Evolutionary conservation across 2,888 invertebrate genomes (phyloP).

Genomic region (Lasioglossum figueresi): DNA sequence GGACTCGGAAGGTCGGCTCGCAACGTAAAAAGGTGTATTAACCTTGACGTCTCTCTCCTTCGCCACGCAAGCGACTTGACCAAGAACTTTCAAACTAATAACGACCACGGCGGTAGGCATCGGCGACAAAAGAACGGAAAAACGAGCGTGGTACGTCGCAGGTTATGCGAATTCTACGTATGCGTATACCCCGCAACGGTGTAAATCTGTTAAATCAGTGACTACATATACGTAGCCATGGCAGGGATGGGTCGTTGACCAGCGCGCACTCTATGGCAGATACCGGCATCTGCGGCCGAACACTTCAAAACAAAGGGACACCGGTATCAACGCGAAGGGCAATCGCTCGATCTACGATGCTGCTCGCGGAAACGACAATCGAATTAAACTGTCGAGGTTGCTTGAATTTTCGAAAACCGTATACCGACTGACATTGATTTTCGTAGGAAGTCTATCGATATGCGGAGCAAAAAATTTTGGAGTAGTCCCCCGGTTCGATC

Average conservation of each 20-base stretch:
- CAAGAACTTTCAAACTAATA: slow-evolving; percentile 66
- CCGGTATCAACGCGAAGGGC: slow-evolving; percentile 4
- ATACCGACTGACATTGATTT: background rate
- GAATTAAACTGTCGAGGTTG: background rate
- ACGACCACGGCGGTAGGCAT: slow-evolving; percentile 32
- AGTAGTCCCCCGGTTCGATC: background rate
- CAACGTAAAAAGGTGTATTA: slow-evolving; percentile 72
- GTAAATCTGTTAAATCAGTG: slow-evolving; percentile 56
- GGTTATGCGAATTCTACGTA: slow-evolving; percentile 28
- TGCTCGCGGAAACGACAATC: background rate
- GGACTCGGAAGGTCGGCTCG: slow-evolving; percentile 66
- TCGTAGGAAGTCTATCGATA: background rate
- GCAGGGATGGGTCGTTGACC: slow-evolving; percentile 64
- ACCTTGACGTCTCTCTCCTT: slow-evolving; percentile 70
- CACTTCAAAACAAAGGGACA: slow-evolving; percentile 55
- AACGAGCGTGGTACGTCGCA: background rate
- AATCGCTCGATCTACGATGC: background rate
- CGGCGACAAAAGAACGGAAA: slow-evolving; percentile 31
- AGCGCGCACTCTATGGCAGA: slow-evolving; percentile 59
- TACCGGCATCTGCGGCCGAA: slow-evolving; percentile 48
- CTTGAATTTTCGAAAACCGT: background rate
- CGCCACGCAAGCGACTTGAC: slow-evolving; percentile 61
- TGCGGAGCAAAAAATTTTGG: background rate
- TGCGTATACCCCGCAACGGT: background rate
- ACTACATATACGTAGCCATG: slow-evolving; percentile 49